phyloP scores from a whole-genome alignment of 2,113 vertebrate genomes.

The Hiodon alosoides region DNA sequence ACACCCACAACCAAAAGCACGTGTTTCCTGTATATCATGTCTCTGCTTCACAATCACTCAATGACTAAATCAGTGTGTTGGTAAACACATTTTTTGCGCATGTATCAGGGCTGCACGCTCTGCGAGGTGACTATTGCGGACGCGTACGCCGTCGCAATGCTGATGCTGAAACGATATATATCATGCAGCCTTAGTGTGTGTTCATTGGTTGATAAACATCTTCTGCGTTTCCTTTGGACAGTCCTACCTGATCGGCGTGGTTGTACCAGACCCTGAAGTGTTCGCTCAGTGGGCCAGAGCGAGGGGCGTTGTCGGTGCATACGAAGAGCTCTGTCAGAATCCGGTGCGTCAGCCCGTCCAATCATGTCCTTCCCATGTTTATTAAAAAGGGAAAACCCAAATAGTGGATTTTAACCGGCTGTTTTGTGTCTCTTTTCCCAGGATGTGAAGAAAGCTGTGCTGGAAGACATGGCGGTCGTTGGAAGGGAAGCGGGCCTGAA shows the following conservation, averaged over 20 bases:
- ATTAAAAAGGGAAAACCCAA: not conserved
- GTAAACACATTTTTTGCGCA: no score
- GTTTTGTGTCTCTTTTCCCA: constrained; percentile 25
- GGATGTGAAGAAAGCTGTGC: constrained; percentile 59
- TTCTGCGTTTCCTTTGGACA: constrained; percentile 26
- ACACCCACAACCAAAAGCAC: not conserved
- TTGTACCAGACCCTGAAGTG: constrained; percentile 66
- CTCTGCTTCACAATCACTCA: not conserved
- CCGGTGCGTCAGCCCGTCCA: constrained; percentile 45
- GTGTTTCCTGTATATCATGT: not conserved
- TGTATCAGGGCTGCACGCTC: no score
- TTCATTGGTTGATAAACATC: not conserved
- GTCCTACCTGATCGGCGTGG: constrained; percentile 62
- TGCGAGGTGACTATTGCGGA: no score
- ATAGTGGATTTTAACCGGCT: not conserved
- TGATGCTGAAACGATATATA: no score
- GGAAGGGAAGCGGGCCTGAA: constrained; percentile 64
- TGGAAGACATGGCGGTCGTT: constrained; percentile 60
- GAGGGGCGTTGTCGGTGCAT: constrained; percentile 55
- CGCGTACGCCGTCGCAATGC: no score
- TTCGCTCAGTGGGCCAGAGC: constrained; percentile 61
- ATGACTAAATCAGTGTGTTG: not conserved
- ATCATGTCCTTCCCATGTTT: no score
- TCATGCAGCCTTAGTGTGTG: not conserved
- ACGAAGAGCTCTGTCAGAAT: constrained; percentile 66